A percentile compares a stretch with the other conserved stretches of the same genome.
Conservation (phyloP, 1,140 invertebrate species). For the Euschistus heros region DNA sequence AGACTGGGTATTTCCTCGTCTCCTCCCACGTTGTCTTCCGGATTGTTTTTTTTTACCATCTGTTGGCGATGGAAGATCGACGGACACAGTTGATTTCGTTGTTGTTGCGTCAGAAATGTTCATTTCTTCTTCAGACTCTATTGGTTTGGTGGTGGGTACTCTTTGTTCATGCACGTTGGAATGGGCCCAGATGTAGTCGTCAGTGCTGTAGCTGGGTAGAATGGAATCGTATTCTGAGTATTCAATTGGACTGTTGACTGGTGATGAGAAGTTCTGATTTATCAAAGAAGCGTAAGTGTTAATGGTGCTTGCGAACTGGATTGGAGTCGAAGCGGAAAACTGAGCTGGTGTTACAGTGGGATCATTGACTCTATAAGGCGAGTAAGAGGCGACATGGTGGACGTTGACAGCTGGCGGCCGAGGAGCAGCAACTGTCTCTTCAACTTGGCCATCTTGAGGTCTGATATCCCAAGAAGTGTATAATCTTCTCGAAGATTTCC, state of each 20-base stretch:
- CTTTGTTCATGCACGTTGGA: too few relatives aligned
- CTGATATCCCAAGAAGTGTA: background rate
- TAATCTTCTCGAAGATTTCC: background rate
- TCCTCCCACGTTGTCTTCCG: background rate
- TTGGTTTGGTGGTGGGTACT: too few relatives aligned
- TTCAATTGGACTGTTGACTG: background rate
- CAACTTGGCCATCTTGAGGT: background rate
- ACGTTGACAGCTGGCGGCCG: background rate
- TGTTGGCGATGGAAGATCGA: too few relatives aligned
- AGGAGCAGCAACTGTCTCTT: background rate
- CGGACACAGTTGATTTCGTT: too few relatives aligned
- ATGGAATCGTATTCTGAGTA: too few relatives aligned
- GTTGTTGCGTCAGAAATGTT: too few relatives aligned
- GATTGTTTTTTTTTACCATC: too few relatives aligned
- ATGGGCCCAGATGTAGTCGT: too few relatives aligned
- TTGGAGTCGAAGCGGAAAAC: background rate
- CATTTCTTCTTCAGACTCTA: too few relatives aligned
- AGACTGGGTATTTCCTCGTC: background rate
- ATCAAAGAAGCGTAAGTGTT: constrained; percentile 3
- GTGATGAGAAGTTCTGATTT: constrained; percentile 1
- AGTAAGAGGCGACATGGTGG: constrained; percentile 10
- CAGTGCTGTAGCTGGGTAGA: too few relatives aligned
- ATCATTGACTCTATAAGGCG: background rate
- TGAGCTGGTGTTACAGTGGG: background rate
- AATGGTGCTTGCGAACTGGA: background rate